These are phyloP conservation scores for Gasterosteus aculeatus DNA, from an alignment of 2,113 vertebrate genomes.

Conservation along the genomic window DNA sequence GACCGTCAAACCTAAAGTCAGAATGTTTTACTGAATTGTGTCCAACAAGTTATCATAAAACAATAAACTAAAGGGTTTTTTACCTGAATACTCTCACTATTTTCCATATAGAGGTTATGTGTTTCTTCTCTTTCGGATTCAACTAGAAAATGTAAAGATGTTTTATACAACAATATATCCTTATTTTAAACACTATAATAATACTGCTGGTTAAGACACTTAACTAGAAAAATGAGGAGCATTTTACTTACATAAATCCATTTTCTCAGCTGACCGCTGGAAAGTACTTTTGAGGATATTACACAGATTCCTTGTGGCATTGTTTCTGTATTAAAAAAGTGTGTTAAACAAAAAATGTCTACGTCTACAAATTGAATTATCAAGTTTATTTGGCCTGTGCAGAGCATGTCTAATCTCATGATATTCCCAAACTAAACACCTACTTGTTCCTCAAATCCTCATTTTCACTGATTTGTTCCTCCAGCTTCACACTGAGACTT, in stretches of 20 bases:
- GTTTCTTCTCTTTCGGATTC: conserved; percentile 92
- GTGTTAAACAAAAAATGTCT: background rate
- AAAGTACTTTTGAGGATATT: conserved; percentile 91
- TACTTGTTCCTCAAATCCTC: conserved; percentile 92
- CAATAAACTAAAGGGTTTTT: conserved; percentile 34
- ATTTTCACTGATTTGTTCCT: conserved; percentile 91
- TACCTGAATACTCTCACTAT: conserved; percentile 87
- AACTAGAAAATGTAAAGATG: conserved; percentile 79
- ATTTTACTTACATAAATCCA: conserved; percentile 87
- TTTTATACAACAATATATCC: background rate
- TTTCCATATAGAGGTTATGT: conserved; percentile 84
- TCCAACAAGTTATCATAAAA: background rate
- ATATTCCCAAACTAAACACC: conserved; percentile 51
- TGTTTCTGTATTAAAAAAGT: conserved; percentile 78
- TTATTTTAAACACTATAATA: background rate
- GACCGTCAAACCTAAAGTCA: background rate
- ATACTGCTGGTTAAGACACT: background rate
- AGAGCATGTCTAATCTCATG: background rate
- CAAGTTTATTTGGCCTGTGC: background rate
- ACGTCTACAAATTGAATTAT: background rate
- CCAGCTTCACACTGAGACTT: conserved; percentile 90
- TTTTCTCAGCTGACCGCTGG: conserved; percentile 87
- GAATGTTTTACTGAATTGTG: background rate
- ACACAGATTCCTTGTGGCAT: conserved; percentile 88
- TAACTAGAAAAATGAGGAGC: background rate